Percentiles rank a stretch among this genome's conserved stretches.
Evolutionary conservation across 1,140 invertebrate genomes (phyloP).

Genomic region (Glossosoma conforme): DNA sequence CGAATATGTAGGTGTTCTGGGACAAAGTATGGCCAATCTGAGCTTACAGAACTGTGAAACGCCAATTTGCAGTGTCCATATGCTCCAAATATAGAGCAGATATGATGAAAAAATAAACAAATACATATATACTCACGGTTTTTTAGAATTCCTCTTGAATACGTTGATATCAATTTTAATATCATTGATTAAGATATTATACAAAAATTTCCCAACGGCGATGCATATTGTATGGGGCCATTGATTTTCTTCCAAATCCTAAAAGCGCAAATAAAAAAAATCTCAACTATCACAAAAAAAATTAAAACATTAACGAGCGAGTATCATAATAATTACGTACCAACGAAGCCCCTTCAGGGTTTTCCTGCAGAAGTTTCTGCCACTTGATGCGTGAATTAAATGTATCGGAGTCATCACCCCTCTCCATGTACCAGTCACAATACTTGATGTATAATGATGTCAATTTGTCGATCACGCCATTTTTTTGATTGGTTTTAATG

Average conservation of each 20-base stretch:
- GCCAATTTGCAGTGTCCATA: too few relatives aligned
- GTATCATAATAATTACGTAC: slow-evolving; percentile 39
- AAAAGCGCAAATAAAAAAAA: slow-evolving; percentile 29
- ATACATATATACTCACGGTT: slow-evolving; percentile 47
- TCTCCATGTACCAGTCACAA: slow-evolving; percentile 60
- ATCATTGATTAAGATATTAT: slow-evolving; percentile 81
- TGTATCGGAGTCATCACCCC: slow-evolving; percentile 37
- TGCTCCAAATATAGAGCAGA: too few relatives aligned
- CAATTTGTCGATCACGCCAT: slow-evolving; percentile 64
- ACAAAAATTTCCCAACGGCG: slow-evolving; percentile 76
- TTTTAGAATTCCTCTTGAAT: slow-evolving; percentile 51
- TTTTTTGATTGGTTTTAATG: slow-evolving; percentile 59
- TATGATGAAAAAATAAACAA: too few relatives aligned
- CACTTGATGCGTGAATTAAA: slow-evolving; percentile 68
- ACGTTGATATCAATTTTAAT: slow-evolving; percentile 74
- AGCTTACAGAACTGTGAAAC: too few relatives aligned
- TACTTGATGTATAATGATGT: slow-evolving; percentile 63
- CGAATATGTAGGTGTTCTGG: too few relatives aligned
- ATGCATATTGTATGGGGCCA: slow-evolving; percentile 62
- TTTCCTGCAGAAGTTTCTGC: slow-evolving; percentile 58
- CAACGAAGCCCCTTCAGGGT: slow-evolving; percentile 53
- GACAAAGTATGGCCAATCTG: too few relatives aligned
- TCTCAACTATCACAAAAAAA: slow-evolving; percentile 16
- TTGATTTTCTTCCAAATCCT: slow-evolving; percentile 50
- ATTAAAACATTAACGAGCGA: slow-evolving; percentile 1